These are phyloP conservation scores for Corvus cornix DNA, from an alignment of 2,113 vertebrate genomes.

Conservation along the genomic window DNA sequence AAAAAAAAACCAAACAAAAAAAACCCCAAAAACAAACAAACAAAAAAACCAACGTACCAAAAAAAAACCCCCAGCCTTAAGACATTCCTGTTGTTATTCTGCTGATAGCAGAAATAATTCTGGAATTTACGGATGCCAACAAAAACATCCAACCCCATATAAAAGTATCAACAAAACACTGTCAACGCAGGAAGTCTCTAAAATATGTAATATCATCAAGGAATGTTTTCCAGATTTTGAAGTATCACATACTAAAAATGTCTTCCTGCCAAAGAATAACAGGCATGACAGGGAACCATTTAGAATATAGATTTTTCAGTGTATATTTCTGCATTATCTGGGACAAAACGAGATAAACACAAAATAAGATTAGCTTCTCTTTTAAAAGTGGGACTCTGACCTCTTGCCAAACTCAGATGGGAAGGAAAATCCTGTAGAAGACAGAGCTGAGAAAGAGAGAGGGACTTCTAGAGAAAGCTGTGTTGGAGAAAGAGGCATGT, in stretches of 20 bases:
- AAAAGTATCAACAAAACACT: background rate
- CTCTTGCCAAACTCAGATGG: background rate
- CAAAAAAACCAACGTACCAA: background rate
- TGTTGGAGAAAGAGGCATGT: background rate
- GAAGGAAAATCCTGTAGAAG: background rate
- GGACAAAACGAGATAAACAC: background rate
- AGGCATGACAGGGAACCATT: background rate
- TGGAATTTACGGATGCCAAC: background rate
- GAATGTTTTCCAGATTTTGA: constrained; percentile 40
- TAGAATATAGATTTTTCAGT: background rate
- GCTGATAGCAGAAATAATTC: constrained; percentile 4
- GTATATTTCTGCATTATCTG: background rate
- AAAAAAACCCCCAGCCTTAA: background rate
- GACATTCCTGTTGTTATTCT: background rate
- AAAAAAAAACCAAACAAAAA: too few species aligned
- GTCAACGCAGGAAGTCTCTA: background rate
- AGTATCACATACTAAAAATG: constrained; percentile 30
- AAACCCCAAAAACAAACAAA: background rate
- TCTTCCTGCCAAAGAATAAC: background rate
- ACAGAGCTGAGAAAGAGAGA: background rate
- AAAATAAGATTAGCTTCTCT: background rate
- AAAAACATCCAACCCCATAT: background rate
- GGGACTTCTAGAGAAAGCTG: background rate
- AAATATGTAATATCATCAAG: background rate
- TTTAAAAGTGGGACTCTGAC: background rate